Conservation (phyloP, 2,797 vertebrate species). For the Odontamblyopus rebecca region DNA sequence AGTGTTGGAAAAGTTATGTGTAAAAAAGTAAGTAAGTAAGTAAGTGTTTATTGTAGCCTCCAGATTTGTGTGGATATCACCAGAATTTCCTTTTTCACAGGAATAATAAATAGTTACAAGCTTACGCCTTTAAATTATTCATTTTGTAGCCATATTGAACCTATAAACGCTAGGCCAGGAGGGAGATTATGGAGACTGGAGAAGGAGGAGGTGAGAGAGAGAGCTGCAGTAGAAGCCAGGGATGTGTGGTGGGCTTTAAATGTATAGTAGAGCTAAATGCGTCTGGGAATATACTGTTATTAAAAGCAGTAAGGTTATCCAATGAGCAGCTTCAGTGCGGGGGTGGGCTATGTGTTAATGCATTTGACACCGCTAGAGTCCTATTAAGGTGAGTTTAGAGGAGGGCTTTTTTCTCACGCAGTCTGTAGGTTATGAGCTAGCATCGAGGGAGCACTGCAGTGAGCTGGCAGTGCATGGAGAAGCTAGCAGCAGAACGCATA, state of each 20-base stretch:
- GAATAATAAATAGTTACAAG: conserved; percentile 10
- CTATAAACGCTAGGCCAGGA: conserved; percentile 1
- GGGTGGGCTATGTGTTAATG: conserved; percentile 35
- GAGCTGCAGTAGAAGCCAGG: conserved; percentile 28
- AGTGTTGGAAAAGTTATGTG: background rate
- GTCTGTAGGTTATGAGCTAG: conserved; percentile 34
- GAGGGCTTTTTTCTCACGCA: conserved; percentile 20
- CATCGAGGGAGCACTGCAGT: conserved; percentile 22
- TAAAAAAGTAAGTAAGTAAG: too few species aligned
- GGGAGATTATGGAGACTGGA: conserved; percentile 8
- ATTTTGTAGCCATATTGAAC: conserved; percentile 7
- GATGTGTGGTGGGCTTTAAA: conserved; percentile 40
- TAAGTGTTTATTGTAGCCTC: background rate
- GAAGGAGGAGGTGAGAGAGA: conserved; percentile 15
- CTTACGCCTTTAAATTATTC: background rate
- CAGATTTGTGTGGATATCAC: background rate
- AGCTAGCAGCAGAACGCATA: conserved; percentile 33
- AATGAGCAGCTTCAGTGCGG: conserved; percentile 35
- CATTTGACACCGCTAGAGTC: conserved; percentile 36
- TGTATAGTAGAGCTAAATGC: conserved; percentile 49
- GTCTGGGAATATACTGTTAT: conserved; percentile 47
- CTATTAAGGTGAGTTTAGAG: conserved; percentile 31
- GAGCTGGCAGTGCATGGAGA: conserved; percentile 17
- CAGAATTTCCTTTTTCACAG: background rate
- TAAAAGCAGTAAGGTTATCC: conserved; percentile 55